phyloP scores from a whole-genome alignment of 1,140 invertebrate genomes.

The Lethocerus indicus region DNA sequence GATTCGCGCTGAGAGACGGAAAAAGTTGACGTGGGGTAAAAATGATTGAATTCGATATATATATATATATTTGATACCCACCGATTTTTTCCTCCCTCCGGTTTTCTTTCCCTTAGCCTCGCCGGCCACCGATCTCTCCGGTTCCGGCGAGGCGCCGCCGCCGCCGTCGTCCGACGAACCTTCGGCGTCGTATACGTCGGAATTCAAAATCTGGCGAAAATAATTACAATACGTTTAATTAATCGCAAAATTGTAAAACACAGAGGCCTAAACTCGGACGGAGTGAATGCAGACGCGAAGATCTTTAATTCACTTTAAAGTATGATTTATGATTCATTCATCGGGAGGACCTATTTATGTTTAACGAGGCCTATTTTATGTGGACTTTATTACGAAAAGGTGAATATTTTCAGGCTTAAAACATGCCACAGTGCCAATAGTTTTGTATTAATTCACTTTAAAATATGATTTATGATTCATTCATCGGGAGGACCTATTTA shows the following conservation, averaged over 20 bases:
- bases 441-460: too few relatives aligned
- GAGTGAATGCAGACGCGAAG: neutral
- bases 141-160: neutral
- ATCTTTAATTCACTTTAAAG: neutral
- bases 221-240: neutral
- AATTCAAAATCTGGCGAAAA: neutral
- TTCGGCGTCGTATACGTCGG: conserved; percentile 7
- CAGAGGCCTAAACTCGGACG: neutral
- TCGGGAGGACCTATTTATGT: neutral
- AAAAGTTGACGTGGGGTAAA: neutral
- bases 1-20: neutral
- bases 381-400: neutral
- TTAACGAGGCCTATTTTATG: neutral
- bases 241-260: neutral
- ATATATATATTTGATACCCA: neutral
- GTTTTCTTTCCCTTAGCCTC: neutral
- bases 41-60: neutral
- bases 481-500: too few relatives aligned
- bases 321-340: neutral
- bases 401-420: too few relatives aligned
- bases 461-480: too few relatives aligned
- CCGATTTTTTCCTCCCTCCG: neutral
- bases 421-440: too few relatives aligned
- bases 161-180: conserved; percentile 3
- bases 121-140: neutral